Conservation (phyloP, 2,888 invertebrate genomes). For the Tachina fera region DNA sequence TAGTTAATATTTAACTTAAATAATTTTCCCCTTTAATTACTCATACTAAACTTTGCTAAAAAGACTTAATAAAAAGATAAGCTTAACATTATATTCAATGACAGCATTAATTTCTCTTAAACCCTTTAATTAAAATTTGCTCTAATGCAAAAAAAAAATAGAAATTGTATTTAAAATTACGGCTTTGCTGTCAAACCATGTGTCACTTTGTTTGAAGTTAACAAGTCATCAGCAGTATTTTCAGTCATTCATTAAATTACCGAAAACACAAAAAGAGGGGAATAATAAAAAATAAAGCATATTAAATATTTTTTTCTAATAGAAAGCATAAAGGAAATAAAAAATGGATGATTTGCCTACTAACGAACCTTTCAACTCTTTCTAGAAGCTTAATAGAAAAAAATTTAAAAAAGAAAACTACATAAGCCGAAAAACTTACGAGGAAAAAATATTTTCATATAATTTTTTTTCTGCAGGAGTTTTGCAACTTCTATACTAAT, state of each 20-base stretch:
- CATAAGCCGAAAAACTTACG: conserved; percentile 16
- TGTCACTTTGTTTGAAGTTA: conserved; percentile 69
- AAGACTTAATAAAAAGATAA: conserved; percentile 1
- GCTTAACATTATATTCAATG: background rate
- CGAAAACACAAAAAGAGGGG: conserved; percentile 15
- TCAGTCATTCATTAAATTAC: conserved; percentile 62
- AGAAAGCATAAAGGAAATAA: conserved; percentile 17
- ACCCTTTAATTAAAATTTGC: conserved; percentile 56
- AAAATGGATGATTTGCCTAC: conserved; percentile 37
- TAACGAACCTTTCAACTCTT: conserved; percentile 54
- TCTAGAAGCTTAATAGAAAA: background rate
- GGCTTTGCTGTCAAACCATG: conserved; percentile 67
- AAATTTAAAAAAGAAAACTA: conserved; percentile 33
- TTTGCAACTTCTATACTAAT: conserved; percentile 48
- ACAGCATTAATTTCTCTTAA: conserved; percentile 28
- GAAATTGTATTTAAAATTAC: conserved; percentile 34
- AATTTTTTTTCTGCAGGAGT: conserved; percentile 32
- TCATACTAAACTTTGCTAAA: background rate
- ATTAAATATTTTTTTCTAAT: conserved; percentile 46
- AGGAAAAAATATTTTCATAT: conserved; percentile 44
- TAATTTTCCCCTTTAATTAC: background rate
- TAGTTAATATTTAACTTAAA: background rate
- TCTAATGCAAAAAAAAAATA: background rate
- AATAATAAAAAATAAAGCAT: conserved; percentile 30
- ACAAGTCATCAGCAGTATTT: conserved; percentile 65